Evolutionary conservation across 2,797 vertebrate species (phyloP), one percentile per base, ranked within the genome.

Genomic region (Melanotaenia pygmaea): DNA sequence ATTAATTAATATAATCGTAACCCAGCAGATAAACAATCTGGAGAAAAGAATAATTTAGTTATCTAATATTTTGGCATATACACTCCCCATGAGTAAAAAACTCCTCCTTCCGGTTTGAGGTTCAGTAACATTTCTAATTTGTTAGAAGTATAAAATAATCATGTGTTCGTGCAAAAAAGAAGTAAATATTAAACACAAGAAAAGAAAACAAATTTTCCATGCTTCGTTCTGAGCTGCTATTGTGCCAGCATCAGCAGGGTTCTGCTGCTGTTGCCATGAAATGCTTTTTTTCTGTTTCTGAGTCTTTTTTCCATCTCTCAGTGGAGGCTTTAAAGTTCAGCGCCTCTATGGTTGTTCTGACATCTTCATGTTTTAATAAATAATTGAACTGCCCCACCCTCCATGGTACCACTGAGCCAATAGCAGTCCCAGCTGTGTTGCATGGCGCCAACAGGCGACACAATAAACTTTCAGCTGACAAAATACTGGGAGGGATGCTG

Each of bases 281-380:
- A 37, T 73, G 30, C 59, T 35, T 20, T 38, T 38, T 40, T 11
- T 20, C 40, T 30, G 30, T 53, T 30, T 59, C 26, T 32, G 28
- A 59, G 16, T 72, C 30, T 53, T 54, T 54, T 53, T 72, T n/a
- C 20, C 57, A 34, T 76, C 50, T 80, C 57, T 69, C 14, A 12
- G 71, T 69, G 70, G 24, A 74, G 34, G 64, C 67, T 68, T 82
- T 72, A 73, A 51, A 68, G 76, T 81, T 86, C 64, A 80, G 58
- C 78, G 76, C 70, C 56, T 86, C 71, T 61, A 28, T 28, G 65
- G 77, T 79, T 88, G 75, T 30, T 30, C 30, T 30, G 30, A 89
- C 77, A 87, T 87, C 72, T 85, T 79, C 53, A 84, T 88, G 79
- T 89, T 89, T 86, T 86, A 72, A 84, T 91, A 85, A 92, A 92